Percentiles rank a stretch among this genome's conserved stretches.
Evolutionary conservation across 2,113 vertebrate species (phyloP).

Genomic region (Paracanthobrama guichenoti): DNA sequence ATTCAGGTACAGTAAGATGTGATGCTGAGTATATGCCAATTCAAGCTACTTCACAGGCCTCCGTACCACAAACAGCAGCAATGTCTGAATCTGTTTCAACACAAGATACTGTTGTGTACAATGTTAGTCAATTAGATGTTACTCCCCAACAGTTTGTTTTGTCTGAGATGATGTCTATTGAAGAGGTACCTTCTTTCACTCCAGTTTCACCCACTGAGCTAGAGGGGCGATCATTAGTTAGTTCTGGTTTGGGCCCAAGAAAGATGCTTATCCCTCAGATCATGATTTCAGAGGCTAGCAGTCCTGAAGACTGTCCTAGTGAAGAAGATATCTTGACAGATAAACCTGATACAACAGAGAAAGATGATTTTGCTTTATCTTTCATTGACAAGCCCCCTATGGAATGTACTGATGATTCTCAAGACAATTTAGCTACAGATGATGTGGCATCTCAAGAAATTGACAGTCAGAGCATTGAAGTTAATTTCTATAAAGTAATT

Average conservation of each 20-base stretch:
- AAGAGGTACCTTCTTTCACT: slow-evolving; percentile 42
- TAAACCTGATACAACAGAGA: slow-evolving; percentile 9
- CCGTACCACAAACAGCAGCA: slow-evolving; percentile 32
- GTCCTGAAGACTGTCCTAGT: slow-evolving; percentile 62
- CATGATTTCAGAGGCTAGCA: slow-evolving; percentile 72
- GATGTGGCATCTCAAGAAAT: neutral
- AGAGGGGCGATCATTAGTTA: slow-evolving; percentile 55
- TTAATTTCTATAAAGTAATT: neutral
- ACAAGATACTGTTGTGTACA: neutral
- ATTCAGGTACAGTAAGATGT: neutral
- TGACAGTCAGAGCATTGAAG: neutral
- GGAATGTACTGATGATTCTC: neutral
- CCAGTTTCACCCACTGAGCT: slow-evolving; percentile 48
- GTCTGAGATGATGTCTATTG: slow-evolving; percentile 40
- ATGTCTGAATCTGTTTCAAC: slow-evolving; percentile 1
- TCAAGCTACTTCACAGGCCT: slow-evolving; percentile 37
- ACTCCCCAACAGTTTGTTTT: slow-evolving; percentile 37
- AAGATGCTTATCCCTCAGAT: slow-evolving; percentile 66
- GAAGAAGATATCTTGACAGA: slow-evolving; percentile 23
- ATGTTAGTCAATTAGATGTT: neutral
- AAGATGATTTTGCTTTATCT: slow-evolving; percentile 13
- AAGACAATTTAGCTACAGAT: neutral
- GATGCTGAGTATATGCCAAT: neutral
- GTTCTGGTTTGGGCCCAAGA: slow-evolving; percentile 1
- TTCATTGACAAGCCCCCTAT: neutral